phyloP scores from a whole-genome alignment of 2,797 vertebrate genomes.

The Anguilla pacifica region DNA sequence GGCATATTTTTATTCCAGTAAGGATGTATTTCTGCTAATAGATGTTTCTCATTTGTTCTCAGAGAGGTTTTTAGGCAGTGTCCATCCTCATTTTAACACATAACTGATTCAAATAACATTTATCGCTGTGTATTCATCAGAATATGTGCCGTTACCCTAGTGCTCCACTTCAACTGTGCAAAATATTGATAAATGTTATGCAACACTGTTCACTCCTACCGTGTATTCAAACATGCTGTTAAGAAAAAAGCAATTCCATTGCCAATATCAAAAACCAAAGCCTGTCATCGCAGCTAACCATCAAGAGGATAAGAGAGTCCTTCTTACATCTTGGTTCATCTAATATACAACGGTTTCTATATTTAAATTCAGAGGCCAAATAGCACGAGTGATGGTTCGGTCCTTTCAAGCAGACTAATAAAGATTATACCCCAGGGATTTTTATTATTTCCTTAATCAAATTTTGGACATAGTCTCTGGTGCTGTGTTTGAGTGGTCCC shows the following conservation, averaged over 20 bases:
- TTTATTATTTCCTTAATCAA: slow-evolving; percentile 34
- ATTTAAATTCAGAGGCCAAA: slow-evolving; percentile 30
- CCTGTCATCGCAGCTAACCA: slow-evolving; percentile 2
- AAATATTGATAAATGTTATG: background rate
- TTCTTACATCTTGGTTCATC: background rate
- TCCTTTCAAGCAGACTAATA: slow-evolving; percentile 43
- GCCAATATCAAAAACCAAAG: background rate
- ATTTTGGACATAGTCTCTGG: background rate
- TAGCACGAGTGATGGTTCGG: slow-evolving; percentile 31
- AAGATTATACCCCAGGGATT: slow-evolving; percentile 40
- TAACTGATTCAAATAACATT: background rate
- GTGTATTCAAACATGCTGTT: background rate
- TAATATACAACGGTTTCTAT: slow-evolving; percentile 23
- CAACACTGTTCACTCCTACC: background rate
- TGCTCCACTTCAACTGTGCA: background rate
- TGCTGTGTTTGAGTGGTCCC: slow-evolving; percentile 16
- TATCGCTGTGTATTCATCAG: background rate
- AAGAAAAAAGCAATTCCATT: background rate
- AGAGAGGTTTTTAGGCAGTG: slow-evolving; percentile 1
- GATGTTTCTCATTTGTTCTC: slow-evolving; percentile 15
- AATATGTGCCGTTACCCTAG: background rate
- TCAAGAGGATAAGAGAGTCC: background rate
- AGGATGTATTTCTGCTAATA: slow-evolving; percentile 10
- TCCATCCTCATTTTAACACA: background rate
- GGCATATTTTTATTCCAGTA: slow-evolving; percentile 27